Base-by-base conservation (phyloP, 2,888 invertebrate genomes). In the Euphydryas editha region DNA sequence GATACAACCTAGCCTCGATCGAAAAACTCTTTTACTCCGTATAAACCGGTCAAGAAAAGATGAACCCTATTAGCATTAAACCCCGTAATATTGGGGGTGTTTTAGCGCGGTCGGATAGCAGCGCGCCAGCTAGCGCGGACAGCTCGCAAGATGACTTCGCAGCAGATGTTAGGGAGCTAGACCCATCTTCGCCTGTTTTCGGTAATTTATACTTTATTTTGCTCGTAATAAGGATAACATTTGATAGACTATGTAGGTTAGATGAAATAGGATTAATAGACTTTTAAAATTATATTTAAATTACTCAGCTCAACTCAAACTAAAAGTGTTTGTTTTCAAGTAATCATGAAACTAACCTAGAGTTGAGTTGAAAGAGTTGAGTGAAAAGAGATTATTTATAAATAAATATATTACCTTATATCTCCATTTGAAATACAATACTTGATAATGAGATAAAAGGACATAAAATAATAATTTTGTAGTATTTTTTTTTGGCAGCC, bases 101-200 rank as follows among this genome's bases (percentile, higher is more conserved):
- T 87, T 74, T 88, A 93, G 93, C 92, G 73, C 88, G 90, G 62
- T 93, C 93, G 78, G 93, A 92, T 68, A 84, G 91, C 85, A 88
- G 91, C 75, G 83, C 84, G 44, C 74, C 84, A 67, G 85, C 83
- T 76, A 83, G 87, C 76, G 77, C 80, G 47, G 91, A 89, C 68
- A 65, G 72, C 71, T 85, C 89, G 70, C 85, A 87, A 67, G 93
- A 93, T 67, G 93, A 93, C 87, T 90, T 84, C 85, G 89, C 88
- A 63, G 87, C 89, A 4, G 93, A 93, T 76, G 82, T 89, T 85
- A 90, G 86, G 82, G 92, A 91, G 81, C 88, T 93, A 77, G 92
- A 93, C 81, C 91, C 92, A 73, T 81, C 87, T 72, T 92, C 93
- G 83, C 92, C 93, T 76, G 78, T 87, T 77, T 93, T 93, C 82